Evolutionary conservation across 2,888 invertebrate species (phyloP).

Genomic region (Apodemia mormo): DNA sequence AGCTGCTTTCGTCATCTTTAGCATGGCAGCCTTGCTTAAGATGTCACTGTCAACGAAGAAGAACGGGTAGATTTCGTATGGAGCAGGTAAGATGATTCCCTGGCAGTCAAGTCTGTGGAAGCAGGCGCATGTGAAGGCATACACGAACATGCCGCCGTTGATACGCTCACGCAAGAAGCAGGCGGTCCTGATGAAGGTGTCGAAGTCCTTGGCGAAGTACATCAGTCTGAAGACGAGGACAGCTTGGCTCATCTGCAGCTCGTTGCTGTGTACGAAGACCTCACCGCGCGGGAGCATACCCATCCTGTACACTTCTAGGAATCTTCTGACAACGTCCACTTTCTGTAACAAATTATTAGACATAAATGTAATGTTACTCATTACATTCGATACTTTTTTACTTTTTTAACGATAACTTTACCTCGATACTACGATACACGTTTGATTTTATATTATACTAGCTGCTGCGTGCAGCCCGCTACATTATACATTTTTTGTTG

Average conservation of each 20-base stretch:
- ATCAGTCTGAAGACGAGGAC: slow-evolving; percentile 83
- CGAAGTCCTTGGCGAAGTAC: slow-evolving; percentile 86
- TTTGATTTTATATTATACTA: too few species aligned
- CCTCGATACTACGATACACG: too few species aligned
- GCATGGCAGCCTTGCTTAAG: slow-evolving; percentile 84
- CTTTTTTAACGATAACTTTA: too few species aligned
- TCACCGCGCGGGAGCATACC: slow-evolving; percentile 82
- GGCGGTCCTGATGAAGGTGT: slow-evolving; percentile 84
- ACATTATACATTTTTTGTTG: too few species aligned
- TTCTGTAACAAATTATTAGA: slow-evolving; percentile 57
- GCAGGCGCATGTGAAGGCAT: slow-evolving; percentile 85
- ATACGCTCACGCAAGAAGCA: slow-evolving; percentile 86
- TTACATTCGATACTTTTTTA: too few species aligned
- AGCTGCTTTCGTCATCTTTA: slow-evolving; percentile 83
- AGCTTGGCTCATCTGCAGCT: slow-evolving; percentile 83
- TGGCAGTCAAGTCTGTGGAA: slow-evolving; percentile 85
- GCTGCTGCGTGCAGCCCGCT: too few species aligned
- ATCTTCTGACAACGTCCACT: slow-evolving; percentile 81
- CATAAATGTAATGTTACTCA: neutral
- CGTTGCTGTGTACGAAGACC: slow-evolving; percentile 83
- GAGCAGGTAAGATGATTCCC: slow-evolving; percentile 85
- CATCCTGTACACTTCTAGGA: slow-evolving; percentile 77
- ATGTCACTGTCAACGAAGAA: slow-evolving; percentile 87
- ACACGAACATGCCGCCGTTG: slow-evolving; percentile 88
- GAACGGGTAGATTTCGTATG: slow-evolving; percentile 90